Percentiles rank a stretch among this genome's conserved stretches.
phyloP scores from a whole-genome alignment of 92 coral and sea anemone genomes.

The Porites lobata region DNA sequence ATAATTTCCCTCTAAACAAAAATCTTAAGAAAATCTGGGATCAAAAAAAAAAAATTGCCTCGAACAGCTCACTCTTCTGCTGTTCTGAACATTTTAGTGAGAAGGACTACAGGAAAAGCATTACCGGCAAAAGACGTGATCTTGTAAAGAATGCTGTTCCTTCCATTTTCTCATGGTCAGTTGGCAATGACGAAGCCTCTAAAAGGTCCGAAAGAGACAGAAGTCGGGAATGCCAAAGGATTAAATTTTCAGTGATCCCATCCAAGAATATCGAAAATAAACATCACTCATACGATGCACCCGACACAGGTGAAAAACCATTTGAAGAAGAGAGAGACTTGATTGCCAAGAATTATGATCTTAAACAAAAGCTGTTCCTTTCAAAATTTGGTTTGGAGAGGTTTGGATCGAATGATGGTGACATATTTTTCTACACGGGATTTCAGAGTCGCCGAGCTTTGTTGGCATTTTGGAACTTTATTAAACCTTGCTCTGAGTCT shows the following conservation, averaged over 20 bases:
- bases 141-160: neutral
- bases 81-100: no score
- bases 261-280: neutral
- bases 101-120: no score
- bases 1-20: no score
- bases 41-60: no score
- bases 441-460: slow-evolving; percentile 34
- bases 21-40: no score
- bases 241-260: neutral
- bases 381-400: slow-evolving; percentile 6
- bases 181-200: neutral
- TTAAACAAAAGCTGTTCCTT: neutral
- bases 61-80: no score
- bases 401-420: slow-evolving; percentile 21
- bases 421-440: slow-evolving; percentile 28
- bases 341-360: neutral
- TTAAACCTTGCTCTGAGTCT: slow-evolving; percentile 27
- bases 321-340: neutral
- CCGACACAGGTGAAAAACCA: neutral
- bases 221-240: neutral
- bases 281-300: neutral
- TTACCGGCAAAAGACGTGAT: neutral
- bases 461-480: slow-evolving; percentile 50
- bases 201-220: slow-evolving; percentile 4
- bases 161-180: slow-evolving; percentile 7